Conservation (phyloP, 1,140 invertebrate species). For the Hirudo medicinalis region DNA sequence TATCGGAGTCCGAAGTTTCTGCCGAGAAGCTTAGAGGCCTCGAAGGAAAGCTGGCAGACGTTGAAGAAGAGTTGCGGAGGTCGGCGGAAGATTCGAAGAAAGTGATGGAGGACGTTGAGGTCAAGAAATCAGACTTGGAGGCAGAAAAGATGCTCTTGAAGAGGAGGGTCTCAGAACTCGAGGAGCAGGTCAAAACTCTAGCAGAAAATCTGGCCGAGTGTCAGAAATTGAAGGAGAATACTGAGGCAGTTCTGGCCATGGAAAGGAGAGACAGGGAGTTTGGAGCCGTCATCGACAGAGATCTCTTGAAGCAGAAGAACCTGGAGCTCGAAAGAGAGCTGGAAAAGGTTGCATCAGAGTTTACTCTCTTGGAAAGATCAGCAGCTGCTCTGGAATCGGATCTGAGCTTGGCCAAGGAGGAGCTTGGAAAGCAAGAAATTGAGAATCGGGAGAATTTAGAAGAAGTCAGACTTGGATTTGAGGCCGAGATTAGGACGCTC, state of each 20-base stretch:
- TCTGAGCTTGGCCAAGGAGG: too few relatives aligned
- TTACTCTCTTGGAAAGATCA: too few relatives aligned
- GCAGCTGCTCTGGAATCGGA: too few relatives aligned
- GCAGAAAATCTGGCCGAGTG: not conserved
- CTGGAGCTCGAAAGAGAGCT: constrained; percentile 33
- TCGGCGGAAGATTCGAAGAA: not conserved
- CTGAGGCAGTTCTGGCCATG: not conserved
- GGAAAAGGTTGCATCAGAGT: not conserved
- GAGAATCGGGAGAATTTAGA: too few relatives aligned
- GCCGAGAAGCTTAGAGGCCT: constrained; percentile 16
- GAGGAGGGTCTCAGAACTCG: constrained; percentile 17
- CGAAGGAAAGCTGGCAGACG: not conserved
- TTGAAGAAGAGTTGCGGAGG: not conserved
- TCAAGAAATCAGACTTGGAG: not conserved
- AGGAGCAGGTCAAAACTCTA: not conserved
- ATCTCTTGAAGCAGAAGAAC: constrained; percentile 23
- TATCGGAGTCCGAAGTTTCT: constrained; percentile 21
- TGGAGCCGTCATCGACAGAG: constrained; percentile 14
- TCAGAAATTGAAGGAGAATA: constrained; percentile 10
- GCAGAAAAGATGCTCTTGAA: not conserved
- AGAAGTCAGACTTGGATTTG: too few relatives aligned
- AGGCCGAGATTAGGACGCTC: too few relatives aligned
- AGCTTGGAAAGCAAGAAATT: too few relatives aligned
- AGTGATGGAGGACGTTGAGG: not conserved
- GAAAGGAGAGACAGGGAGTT: constrained; percentile 2